These are phyloP conservation scores for Piprites chloris DNA, from an alignment of 2,113 vertebrate genomes.

Conservation along the genomic window DNA sequence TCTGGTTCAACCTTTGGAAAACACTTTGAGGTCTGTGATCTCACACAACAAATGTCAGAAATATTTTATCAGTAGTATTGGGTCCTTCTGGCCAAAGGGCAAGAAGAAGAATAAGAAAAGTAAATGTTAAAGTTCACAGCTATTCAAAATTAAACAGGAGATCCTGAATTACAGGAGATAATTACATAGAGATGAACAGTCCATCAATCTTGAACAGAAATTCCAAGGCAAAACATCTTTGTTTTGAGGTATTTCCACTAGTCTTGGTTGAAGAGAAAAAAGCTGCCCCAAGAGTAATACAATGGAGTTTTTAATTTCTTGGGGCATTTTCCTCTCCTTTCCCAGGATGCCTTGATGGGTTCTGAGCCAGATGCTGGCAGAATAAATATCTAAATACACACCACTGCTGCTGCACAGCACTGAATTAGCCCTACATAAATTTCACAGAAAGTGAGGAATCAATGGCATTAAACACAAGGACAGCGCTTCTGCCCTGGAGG, in stretches of 20 bases:
- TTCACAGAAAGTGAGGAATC: background rate
- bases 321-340: background rate
- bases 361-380: background rate
- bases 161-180: background rate
- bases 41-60: constrained; percentile 45
- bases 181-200: background rate
- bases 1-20: constrained; percentile 1
- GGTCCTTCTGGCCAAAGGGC: background rate
- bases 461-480: background rate
- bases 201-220: background rate
- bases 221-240: background rate
- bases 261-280: background rate
- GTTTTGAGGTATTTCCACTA: background rate
- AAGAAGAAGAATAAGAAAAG: background rate
- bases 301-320: background rate
- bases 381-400: background rate
- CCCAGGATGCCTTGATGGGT: background rate
- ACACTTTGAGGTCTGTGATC: background rate
- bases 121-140: background rate
- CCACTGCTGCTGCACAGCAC: background rate
- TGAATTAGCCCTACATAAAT: background rate
- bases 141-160: constrained; percentile 6
- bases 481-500: background rate
- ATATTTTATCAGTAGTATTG: constrained; percentile 27
- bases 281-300: background rate